phyloP scores from a whole-genome alignment of 1,140 invertebrate species.

The Araneus ventricosus region DNA sequence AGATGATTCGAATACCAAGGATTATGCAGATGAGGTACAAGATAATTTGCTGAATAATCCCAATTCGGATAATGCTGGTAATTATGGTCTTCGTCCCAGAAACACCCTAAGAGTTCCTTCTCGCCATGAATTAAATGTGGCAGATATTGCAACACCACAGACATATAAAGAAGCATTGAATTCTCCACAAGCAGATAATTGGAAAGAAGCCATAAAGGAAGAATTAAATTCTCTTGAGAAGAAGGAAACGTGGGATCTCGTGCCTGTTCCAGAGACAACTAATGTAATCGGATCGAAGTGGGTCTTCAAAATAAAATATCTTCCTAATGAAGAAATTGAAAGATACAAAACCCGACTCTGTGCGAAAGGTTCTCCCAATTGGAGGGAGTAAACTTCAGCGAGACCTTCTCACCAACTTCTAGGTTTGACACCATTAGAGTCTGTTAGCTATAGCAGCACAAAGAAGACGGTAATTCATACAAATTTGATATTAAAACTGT shows the following conservation, averaged over 20 bases:
- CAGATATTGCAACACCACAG: neutral
- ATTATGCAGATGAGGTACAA: no score
- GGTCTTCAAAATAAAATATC: constrained; percentile 66
- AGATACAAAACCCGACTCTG: constrained; percentile 26
- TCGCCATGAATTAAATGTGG: neutral
- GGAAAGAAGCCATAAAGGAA: constrained; percentile 55
- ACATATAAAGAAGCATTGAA: neutral
- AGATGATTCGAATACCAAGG: no score
- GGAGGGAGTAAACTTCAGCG: constrained; percentile 42
- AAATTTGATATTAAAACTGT: constrained; percentile 38
- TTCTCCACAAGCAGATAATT: neutral
- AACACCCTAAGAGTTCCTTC: neutral
- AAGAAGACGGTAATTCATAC: constrained; percentile 67
- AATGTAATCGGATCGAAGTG: constrained; percentile 63
- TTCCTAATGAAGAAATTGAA: constrained; percentile 26
- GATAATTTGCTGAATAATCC: no score
- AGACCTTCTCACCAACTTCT: neutral
- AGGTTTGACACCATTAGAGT: neutral
- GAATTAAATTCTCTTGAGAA: constrained; percentile 42
- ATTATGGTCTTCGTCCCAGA: neutral
- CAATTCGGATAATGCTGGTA: no score
- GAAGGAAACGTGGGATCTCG: constrained; percentile 30
- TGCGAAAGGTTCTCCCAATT: constrained; percentile 48
- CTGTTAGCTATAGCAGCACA: constrained; percentile 66
- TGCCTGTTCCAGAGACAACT: neutral